Percentiles rank a stretch among this genome's conserved stretches.
phyloP scores from a whole-genome alignment of 2,888 invertebrate genomes.

The Dinocampus coccinellae region DNA sequence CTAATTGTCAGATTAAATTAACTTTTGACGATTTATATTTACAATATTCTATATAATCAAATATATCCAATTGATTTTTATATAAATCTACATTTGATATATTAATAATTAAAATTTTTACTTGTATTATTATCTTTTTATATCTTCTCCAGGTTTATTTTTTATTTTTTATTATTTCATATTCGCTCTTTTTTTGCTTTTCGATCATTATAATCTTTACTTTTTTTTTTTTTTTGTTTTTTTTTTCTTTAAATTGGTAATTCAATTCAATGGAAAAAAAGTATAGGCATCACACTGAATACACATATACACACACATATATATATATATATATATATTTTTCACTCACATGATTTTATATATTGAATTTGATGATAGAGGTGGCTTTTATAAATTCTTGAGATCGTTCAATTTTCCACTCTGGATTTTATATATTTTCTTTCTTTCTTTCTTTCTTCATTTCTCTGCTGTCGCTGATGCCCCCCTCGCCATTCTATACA shows the following conservation, averaged over 20 bases:
- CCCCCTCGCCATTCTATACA: no score
- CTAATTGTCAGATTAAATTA: no score
- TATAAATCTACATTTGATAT: background rate
- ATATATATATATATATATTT: background rate
- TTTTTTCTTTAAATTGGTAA: no score
- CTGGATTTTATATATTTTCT: background rate
- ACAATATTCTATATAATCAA: background rate
- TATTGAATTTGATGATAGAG: background rate
- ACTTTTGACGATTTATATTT: background rate
- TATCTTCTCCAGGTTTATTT: background rate
- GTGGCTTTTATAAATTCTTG: slow-evolving; percentile 12
- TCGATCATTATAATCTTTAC: background rate
- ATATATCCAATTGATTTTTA: background rate
- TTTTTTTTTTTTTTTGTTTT: background rate
- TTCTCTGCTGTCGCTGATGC: no score
- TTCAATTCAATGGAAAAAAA: background rate
- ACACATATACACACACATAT: background rate
- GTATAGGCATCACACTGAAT: background rate
- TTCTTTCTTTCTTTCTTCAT: no score
- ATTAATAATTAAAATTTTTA: background rate
- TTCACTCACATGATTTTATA: background rate
- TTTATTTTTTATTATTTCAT: background rate
- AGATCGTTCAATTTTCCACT: slow-evolving; percentile 29
- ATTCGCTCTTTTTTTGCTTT: background rate
- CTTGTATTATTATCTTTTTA: no score